A percentile compares a stretch with the other conserved stretches of the same genome.
phyloP scores from a whole-genome alignment of 1,140 invertebrate genomes.

The Chionoecetes opilio region DNA sequence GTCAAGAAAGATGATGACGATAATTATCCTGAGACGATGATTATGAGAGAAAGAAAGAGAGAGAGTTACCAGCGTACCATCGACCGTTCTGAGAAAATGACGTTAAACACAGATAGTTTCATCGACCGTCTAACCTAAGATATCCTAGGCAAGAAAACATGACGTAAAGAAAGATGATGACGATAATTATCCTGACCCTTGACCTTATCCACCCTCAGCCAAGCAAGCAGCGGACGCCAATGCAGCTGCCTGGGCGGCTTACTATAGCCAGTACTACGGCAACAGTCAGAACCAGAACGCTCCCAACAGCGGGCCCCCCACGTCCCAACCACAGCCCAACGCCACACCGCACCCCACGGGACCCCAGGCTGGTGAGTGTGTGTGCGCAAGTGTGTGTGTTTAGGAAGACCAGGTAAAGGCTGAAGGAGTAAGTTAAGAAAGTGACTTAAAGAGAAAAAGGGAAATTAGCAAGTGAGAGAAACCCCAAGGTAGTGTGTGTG shows the following conservation, averaged over 20 bases:
- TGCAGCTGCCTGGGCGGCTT: conserved; percentile 86
- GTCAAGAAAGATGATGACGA: no score
- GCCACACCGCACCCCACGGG: conserved; percentile 73
- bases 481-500: neutral
- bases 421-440: no score
- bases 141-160: no score
- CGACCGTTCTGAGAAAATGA: no score
- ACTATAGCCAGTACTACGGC: conserved; percentile 86
- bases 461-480: no score
- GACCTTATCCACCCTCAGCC: conserved; percentile 56
- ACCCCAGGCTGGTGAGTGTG: conserved; percentile 67
- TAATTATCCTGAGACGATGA: neutral
- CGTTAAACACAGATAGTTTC: no score
- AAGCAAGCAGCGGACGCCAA: conserved; percentile 83
- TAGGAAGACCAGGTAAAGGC: neutral
- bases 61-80: no score
- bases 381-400: neutral
- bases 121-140: no score
- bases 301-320: conserved; percentile 81
- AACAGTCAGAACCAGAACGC: conserved; percentile 82
- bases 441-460: no score
- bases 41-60: no score
- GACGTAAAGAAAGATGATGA: neutral
- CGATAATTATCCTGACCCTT: neutral
- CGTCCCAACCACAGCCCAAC: conserved; percentile 81